Evolutionary conservation across 2,888 invertebrate species (phyloP).

Genomic region (Lottia gigantea): DNA sequence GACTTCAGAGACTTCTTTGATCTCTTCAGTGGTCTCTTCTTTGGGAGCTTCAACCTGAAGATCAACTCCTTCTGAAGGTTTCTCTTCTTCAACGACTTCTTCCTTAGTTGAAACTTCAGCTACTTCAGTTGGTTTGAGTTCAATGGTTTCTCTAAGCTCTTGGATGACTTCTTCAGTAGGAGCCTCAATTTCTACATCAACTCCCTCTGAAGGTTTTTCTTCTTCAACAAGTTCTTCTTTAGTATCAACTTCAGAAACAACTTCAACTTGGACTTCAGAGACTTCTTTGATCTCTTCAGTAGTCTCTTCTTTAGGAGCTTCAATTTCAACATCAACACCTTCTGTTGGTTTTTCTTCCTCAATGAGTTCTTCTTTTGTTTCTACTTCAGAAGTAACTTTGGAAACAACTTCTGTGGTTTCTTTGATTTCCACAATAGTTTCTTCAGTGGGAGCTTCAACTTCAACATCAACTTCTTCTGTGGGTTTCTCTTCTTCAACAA

Average conservation of each 20-base stretch:
- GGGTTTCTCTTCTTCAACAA: conserved; percentile 23
- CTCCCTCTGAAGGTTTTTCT: too few species aligned
- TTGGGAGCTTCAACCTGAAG: too few species aligned
- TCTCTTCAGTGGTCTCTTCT: too few species aligned
- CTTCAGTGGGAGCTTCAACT: conserved; percentile 28
- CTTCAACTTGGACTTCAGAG: not conserved
- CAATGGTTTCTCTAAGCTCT: too few species aligned
- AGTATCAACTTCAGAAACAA: too few species aligned
- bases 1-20: not conserved
- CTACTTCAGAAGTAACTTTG: conserved; percentile 1
- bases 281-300: conserved; percentile 22
- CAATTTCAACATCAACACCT: conserved; percentile 7
- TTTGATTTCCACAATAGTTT: conserved; percentile 23
- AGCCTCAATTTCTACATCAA: too few species aligned
- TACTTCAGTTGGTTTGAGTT: too few species aligned
- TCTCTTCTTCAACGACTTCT: too few species aligned
- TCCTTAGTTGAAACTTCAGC: too few species aligned
- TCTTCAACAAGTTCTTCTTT: too few species aligned
- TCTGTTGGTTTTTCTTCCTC: conserved; percentile 8
- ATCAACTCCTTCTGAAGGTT: too few species aligned
- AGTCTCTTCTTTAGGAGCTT: conserved; percentile 22
- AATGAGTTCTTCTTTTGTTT: not conserved
- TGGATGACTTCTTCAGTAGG: too few species aligned
- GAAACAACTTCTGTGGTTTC: conserved; percentile 18
- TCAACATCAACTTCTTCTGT: conserved; percentile 26